Evolutionary conservation across 2,113 vertebrate genomes (phyloP).

Genomic region (Oenanthe melanoleuca): DNA sequence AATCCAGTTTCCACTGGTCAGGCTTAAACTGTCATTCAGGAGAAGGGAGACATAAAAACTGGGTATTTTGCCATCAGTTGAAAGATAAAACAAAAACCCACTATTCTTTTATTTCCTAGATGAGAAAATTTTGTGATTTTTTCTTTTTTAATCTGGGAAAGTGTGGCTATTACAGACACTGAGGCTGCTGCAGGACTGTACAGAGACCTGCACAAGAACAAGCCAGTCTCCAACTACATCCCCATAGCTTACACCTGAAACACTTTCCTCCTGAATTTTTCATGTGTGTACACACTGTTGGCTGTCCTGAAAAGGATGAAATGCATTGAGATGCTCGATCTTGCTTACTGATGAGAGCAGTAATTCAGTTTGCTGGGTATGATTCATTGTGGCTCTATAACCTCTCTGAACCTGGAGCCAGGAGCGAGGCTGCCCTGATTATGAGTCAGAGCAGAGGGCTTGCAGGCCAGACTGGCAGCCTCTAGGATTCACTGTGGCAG

Average conservation of each 20-base stretch:
- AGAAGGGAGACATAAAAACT: not conserved
- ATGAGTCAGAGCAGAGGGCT: slow-evolving; percentile 19
- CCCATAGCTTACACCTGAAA: not conserved
- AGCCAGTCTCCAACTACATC: not conserved
- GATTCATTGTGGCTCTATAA: slow-evolving; percentile 57
- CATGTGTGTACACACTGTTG: not conserved
- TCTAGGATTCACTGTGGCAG: slow-evolving; percentile 35
- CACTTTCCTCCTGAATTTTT: slow-evolving; percentile 5
- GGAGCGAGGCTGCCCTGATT: slow-evolving; percentile 34
- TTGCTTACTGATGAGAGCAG: slow-evolving; percentile 25
- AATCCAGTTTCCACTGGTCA: not conserved
- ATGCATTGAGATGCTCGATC: slow-evolving; percentile 30
- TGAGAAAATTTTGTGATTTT: not conserved
- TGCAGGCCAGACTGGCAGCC: slow-evolving; percentile 1
- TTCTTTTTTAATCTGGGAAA: not conserved
- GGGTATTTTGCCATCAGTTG: not conserved
- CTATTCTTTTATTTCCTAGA: not conserved
- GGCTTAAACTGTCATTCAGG: not conserved
- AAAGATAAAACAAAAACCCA: accelerated
- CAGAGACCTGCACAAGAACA: not conserved
- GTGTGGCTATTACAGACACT: not conserved
- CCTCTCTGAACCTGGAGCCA: slow-evolving; percentile 46
- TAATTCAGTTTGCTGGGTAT: slow-evolving; percentile 54
- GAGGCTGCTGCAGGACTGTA: not conserved
- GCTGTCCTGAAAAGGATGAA: not conserved